A percentile compares a stretch with the other conserved stretches of the same genome.
phyloP scores from a whole-genome alignment of 2,888 invertebrate species.

The Lithophane socia region DNA sequence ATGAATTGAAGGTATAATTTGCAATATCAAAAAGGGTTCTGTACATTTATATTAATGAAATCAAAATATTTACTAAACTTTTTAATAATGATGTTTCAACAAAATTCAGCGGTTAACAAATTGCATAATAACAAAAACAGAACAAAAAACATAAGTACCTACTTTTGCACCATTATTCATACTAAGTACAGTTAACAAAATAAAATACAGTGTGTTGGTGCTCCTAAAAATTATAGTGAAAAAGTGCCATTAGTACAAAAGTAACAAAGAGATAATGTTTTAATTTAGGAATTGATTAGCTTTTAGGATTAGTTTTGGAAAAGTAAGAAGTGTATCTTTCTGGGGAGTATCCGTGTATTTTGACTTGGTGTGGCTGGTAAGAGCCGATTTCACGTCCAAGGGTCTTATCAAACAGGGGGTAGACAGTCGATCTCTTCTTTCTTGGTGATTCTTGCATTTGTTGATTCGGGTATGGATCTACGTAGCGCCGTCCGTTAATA shows the following conservation, averaged over 20 bases:
- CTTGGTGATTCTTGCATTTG: constrained; percentile 87
- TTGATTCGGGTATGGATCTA: constrained; percentile 87
- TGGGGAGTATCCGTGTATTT: constrained; percentile 82
- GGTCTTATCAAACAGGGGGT: constrained; percentile 78
- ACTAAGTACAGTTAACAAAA: constrained; percentile 22
- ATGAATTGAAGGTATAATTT: background rate
- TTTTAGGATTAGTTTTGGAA: constrained; percentile 73
- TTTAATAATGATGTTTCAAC: constrained; percentile 56
- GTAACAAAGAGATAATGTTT: constrained; percentile 36
- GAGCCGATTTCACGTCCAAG: constrained; percentile 70
- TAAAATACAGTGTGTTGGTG: constrained; percentile 26
- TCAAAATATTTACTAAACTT: constrained; percentile 51
- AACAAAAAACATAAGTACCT: constrained; percentile 45
- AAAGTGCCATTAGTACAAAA: constrained; percentile 48
- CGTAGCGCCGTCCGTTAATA: constrained; percentile 85
- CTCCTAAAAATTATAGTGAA: constrained; percentile 26
- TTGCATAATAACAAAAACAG: constrained; percentile 57
- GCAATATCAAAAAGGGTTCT: constrained; percentile 40
- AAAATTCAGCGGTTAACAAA: constrained; percentile 56
- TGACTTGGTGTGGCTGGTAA: constrained; percentile 76
- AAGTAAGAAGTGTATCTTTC: constrained; percentile 87
- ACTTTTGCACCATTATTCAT: constrained; percentile 30
- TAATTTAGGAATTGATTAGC: constrained; percentile 68
- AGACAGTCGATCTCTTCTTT: constrained; percentile 83
- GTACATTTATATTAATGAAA: constrained; percentile 48